Evolutionary conservation across 1,140 invertebrate species (phyloP), one percentile per base, ranked within the genome.

Genomic region (Tigriopus japonicus): DNA sequence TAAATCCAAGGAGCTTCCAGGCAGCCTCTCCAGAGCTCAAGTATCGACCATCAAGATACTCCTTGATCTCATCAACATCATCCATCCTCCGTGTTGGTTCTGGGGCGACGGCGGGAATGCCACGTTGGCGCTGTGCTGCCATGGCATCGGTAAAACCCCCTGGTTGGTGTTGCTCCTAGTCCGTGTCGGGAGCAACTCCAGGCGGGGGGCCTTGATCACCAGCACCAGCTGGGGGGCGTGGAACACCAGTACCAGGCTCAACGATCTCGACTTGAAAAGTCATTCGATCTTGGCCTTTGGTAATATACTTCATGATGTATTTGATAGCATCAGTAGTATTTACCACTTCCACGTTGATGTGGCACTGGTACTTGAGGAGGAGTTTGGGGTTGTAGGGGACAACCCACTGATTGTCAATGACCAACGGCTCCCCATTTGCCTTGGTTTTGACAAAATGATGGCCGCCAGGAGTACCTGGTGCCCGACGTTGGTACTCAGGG

Each of bases 341-440:
- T 5, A 51, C 45, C 3, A 65, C 51, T 64, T 70, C 69, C 6
- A 68, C 62, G 62, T 70, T 70, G 6, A 71, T 70, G 56, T 70
- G 70, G 42, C 19, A 15, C 42, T 69, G 62, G 35, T 64, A 71
- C 28, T 62, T 67, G 42, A 59, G 42, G 3, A 55, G 23, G 24
- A 70, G 56, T 52, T 62, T 59, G 19, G 58, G 60, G 62, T 68
- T 71, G 62, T 70, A 71, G 3, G 69, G 68, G 6, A 71, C 67
- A 1, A 70, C 62, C 56, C 52, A 70, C 17, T 52, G 24, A 51
- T 69, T 70, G 54, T 65, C 63, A 1, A 51, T 9, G 15, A 10
- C 9, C 15, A 51, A 2, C 3, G 45, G 3, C 3, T 19, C 45
- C 21, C 45, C 45, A 7, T 23, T 51, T 17, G 21, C 10, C 45